These are phyloP conservation scores for Suncus etruscus DNA, from an alignment of 2,113 vertebrate genomes.

Conservation along the genomic window DNA sequence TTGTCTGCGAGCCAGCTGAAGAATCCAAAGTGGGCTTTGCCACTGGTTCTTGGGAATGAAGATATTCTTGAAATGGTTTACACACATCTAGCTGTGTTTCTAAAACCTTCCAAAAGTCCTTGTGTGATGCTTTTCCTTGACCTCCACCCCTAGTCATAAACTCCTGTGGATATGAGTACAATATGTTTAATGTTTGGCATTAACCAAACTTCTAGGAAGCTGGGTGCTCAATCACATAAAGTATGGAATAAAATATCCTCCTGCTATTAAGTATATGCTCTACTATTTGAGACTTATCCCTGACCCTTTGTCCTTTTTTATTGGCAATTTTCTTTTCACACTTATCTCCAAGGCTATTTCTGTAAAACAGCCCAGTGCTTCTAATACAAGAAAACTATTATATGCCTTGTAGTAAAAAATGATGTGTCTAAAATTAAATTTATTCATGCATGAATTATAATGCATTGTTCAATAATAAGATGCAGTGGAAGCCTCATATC, in stretches of 20 bases:
- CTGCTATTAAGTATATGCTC: too few species aligned
- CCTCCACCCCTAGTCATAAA: too few species aligned
- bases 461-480: background rate
- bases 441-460: background rate
- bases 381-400: background rate
- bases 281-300: too few species aligned
- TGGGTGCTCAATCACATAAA: too few species aligned
- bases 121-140: too few species aligned
- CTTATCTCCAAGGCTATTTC: background rate
- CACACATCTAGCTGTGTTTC: too few species aligned
- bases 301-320: background rate
- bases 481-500: background rate
- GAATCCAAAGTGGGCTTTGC: background rate
- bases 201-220: too few species aligned
- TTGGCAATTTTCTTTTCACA: background rate
- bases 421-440: background rate
- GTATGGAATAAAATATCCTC: too few species aligned
- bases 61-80: too few species aligned
- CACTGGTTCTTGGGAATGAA: background rate
- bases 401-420: background rate
- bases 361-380: background rate
- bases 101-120: too few species aligned
- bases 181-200: too few species aligned
- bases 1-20: background rate
- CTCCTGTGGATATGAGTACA: too few species aligned